Base-by-base conservation (phyloP, 2,797 vertebrate species). In the Myotis pilosus region DNA sequence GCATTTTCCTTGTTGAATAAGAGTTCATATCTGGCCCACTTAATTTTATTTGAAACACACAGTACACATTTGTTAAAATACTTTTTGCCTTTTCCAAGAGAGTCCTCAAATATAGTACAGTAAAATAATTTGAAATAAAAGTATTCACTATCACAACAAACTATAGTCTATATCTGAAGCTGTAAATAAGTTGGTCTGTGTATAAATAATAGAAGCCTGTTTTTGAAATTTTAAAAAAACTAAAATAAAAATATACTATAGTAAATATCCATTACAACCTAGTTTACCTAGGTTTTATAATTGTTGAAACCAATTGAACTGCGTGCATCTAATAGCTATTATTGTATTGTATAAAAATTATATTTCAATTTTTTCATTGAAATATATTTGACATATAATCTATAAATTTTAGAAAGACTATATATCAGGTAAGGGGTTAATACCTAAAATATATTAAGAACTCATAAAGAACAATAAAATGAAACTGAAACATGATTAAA, bases 1-100 rank as follows among this genome's bases (percentile, higher is more conserved):
- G n/a, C 78, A 68, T 92, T 86, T 74, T 93, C 33, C 57, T 8
- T 41, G 12, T 36, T 76, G 57, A 95, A 64, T 92, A 91, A 16
- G 28, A 68, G 49, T 75, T 96, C 41, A 84, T 6, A 13, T 20
- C n/a, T 92, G 68, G 47, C 16, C 44, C 19, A 3, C 22, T 13
- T 22, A 72, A 69, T 44, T 85, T n/a, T 89, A 78, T 30, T 88
- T 11, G 53, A 94, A 10, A 92, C 36, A 83, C 4, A 55, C 5
- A 62, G 13, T 36, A 8, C n/a, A 64, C 36, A 20, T 60, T 96
- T 68, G 33, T 78, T 94, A 41, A 78, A 72, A 79, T 71, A 92
- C 87, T 74, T 91, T 94, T 19, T 72, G 84, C 84, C 4, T 28
- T 79, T 94, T 83, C 36, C 22, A 92, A 86, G 51, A 20, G 10